phyloP scores from a whole-genome alignment of 2,797 vertebrate genomes.

The Otolemur crassicaudatus region DNA sequence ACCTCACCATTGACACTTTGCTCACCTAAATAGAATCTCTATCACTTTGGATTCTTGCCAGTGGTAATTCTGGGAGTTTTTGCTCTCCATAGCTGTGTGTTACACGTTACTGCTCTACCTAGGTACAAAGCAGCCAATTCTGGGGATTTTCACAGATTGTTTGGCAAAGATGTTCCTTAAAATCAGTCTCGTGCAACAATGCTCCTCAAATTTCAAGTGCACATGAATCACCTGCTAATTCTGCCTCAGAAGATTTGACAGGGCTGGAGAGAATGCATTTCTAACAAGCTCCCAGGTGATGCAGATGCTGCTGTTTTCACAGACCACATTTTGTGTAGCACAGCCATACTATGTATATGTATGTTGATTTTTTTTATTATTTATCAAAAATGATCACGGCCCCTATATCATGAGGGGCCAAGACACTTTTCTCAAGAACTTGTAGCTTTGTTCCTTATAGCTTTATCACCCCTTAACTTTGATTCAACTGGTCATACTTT shows the following conservation, averaged over 20 bases:
- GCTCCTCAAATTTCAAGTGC: not conserved
- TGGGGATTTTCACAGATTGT: not conserved
- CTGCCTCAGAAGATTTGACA: not conserved
- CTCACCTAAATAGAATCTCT: not conserved
- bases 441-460: not conserved
- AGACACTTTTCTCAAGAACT: not conserved
- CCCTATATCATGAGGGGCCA: not conserved
- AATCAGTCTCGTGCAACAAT: not conserved
- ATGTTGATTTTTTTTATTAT: no score
- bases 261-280: not conserved
- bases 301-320: not conserved
- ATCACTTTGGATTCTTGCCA: constrained; percentile 26
- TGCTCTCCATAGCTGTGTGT: not conserved
- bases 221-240: not conserved
- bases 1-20: not conserved
- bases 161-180: not conserved
- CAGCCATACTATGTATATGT: not conserved
- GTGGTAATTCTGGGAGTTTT: not conserved
- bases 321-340: not conserved
- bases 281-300: not conserved
- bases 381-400: no score
- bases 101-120: not conserved
- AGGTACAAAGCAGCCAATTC: not conserved
- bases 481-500: not conserved
- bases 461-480: not conserved